Conservation (phyloP, 1,140 invertebrate genomes). For the Calephelis virginiensis region DNA sequence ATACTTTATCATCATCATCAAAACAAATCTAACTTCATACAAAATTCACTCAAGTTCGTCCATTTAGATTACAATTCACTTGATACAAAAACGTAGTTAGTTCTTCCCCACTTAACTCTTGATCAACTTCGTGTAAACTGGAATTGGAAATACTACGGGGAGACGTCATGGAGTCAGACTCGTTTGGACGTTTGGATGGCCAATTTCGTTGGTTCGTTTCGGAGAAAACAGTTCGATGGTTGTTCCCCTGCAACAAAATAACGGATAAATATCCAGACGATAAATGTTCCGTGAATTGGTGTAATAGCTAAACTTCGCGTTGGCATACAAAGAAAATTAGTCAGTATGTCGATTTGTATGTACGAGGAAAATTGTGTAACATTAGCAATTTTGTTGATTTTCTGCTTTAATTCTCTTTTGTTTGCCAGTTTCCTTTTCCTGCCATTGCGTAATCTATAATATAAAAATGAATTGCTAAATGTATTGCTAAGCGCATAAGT, state of each 20-base stretch:
- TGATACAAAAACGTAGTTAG: conserved; percentile 82
- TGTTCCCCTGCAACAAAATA: conserved; percentile 8
- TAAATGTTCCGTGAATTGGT: conserved; percentile 1
- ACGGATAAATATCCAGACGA: background rate
- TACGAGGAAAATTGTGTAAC: too few relatives aligned
- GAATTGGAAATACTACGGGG: conserved; percentile 84
- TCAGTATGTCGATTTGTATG: background rate
- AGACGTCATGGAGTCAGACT: conserved; percentile 61
- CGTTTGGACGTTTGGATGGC: conserved; percentile 47
- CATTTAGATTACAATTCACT: conserved; percentile 74
- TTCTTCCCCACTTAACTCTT: conserved; percentile 82
- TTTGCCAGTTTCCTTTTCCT: too few relatives aligned
- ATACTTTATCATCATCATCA: background rate
- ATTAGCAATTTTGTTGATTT: too few relatives aligned
- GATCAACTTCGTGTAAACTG: conserved; percentile 84
- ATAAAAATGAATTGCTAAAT: too few relatives aligned
- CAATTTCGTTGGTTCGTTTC: conserved; percentile 24
- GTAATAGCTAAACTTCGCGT: background rate
- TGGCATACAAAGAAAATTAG: conserved; percentile 5
- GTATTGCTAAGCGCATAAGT: too few relatives aligned
- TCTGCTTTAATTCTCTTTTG: too few relatives aligned
- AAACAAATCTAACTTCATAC: conserved; percentile 1
- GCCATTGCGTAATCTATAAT: too few relatives aligned
- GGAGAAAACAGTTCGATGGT: conserved; percentile 14
- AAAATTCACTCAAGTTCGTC: conserved; percentile 32